Percentiles rank a stretch among this genome's conserved stretches.
Evolutionary conservation across 2,797 vertebrate species (phyloP).

Genomic region (Sternotherus odoratus): DNA sequence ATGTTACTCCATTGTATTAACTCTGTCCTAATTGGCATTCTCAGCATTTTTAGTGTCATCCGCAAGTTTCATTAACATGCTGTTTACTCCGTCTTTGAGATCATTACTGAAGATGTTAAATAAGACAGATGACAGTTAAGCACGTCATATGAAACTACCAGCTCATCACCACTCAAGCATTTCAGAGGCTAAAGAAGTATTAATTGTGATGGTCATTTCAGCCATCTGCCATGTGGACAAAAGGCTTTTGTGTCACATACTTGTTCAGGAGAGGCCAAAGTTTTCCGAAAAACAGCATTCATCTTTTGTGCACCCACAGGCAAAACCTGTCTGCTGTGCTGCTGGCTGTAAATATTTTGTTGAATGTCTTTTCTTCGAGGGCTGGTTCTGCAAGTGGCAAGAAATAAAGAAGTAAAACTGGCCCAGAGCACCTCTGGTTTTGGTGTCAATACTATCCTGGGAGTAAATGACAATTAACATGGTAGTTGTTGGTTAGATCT

Average conservation of each 20-base stretch:
- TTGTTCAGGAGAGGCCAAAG: not conserved
- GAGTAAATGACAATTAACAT: not conserved
- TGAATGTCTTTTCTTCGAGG: not conserved
- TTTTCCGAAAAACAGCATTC: not conserved
- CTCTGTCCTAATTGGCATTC: not conserved
- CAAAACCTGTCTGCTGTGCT: not conserved
- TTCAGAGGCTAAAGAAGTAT: not conserved
- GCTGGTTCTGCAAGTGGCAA: not conserved
- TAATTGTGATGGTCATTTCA: not conserved
- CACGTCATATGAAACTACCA: not conserved
- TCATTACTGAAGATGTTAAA: not conserved
- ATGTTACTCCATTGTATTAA: not conserved
- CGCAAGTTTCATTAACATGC: not conserved
- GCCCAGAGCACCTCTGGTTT: not conserved
- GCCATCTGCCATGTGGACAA: not conserved
- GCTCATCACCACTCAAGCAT: not conserved
- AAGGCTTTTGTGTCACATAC: not conserved
- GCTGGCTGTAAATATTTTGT: not conserved
- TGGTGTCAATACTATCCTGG: not conserved
- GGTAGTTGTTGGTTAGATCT: not conserved
- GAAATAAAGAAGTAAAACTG: not conserved
- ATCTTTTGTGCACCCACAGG: accelerated
- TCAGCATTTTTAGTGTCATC: not conserved
- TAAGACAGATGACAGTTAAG: not conserved
- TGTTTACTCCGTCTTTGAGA: not conserved